Percentiles rank a stretch among this genome's conserved stretches.
Evolutionary conservation across 2,113 vertebrate genomes (phyloP).

Genomic region (Sorex fumeus): DNA sequence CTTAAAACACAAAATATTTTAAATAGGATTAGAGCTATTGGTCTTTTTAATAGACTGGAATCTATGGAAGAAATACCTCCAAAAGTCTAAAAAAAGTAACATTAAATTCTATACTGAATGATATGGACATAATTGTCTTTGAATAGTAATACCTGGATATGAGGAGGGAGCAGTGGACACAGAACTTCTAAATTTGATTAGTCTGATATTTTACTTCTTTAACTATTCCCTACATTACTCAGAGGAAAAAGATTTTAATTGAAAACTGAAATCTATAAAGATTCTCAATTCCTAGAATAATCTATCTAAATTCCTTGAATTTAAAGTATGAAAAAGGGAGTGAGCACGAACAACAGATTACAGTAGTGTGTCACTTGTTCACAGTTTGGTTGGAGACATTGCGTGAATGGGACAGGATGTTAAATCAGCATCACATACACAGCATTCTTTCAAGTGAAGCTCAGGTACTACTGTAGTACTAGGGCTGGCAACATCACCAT

Average conservation of each 20-base stretch:
- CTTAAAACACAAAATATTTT: not conserved
- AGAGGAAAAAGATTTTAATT: constrained; percentile 34
- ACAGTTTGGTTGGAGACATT: not conserved
- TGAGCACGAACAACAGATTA: constrained; percentile 16
- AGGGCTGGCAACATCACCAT: constrained; percentile 57
- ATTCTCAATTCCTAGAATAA: not conserved
- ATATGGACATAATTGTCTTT: not conserved
- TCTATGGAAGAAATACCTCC: not conserved
- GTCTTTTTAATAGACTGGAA: constrained; percentile 18
- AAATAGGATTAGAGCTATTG: not conserved
- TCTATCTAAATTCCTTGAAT: not conserved
- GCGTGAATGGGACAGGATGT: not conserved
- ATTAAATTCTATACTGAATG: constrained; percentile 35
- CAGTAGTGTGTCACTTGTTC: not conserved
- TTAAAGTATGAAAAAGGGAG: constrained; percentile 16
- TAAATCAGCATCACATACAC: constrained; percentile 31
- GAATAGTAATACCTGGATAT: not conserved
- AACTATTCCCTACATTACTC: not conserved
- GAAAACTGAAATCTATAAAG: constrained; percentile 60
- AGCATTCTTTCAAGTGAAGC: constrained; percentile 58
- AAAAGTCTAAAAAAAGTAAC: constrained; percentile 2
- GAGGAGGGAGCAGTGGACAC: not conserved
- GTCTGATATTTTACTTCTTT: constrained; percentile 52
- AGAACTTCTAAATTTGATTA: not conserved
- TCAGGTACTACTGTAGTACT: constrained; percentile 38